Percentiles rank a stretch among this genome's conserved stretches.
Evolutionary conservation across 2,888 invertebrate genomes (phyloP).

Genomic region (Ophion costatus): DNA sequence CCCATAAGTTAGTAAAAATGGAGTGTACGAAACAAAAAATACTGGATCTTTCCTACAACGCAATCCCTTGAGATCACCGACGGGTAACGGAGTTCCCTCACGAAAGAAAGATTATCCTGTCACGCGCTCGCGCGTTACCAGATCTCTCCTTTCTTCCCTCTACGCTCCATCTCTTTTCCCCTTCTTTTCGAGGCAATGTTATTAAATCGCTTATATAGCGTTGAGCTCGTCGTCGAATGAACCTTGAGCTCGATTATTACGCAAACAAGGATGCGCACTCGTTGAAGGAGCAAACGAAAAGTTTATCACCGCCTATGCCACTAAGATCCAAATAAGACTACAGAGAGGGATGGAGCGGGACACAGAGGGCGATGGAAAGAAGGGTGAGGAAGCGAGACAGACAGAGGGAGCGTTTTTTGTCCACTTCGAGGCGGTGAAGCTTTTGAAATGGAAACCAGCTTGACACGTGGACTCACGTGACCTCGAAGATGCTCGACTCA

Average conservation of each 20-base stretch:
- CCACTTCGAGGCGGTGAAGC: constrained; percentile 21
- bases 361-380: neutral
- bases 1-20: constrained; percentile 14
- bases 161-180: neutral
- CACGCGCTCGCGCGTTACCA: constrained; percentile 49
- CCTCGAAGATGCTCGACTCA: constrained; percentile 36
- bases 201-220: neutral
- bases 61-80: constrained; percentile 38
- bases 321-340: constrained; percentile 40
- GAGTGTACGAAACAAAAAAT: constrained; percentile 21
- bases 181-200: neutral
- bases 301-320: neutral
- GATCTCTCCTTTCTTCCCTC: neutral
- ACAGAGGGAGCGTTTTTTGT: neutral
- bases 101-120: constrained; percentile 55
- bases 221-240: constrained; percentile 8
- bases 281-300: constrained; percentile 4
- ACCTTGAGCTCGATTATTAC: constrained; percentile 8
- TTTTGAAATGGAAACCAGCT: constrained; percentile 53
- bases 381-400: neutral
- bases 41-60: constrained; percentile 27
- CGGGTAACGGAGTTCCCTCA: constrained; percentile 15
- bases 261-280: constrained; percentile 16
- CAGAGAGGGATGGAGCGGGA: neutral
- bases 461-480: constrained; percentile 50